Evolutionary conservation across 92 coral and sea anemone species (phyloP), one percentile per base, ranked within the genome.

Genomic region (Porites rus): DNA sequence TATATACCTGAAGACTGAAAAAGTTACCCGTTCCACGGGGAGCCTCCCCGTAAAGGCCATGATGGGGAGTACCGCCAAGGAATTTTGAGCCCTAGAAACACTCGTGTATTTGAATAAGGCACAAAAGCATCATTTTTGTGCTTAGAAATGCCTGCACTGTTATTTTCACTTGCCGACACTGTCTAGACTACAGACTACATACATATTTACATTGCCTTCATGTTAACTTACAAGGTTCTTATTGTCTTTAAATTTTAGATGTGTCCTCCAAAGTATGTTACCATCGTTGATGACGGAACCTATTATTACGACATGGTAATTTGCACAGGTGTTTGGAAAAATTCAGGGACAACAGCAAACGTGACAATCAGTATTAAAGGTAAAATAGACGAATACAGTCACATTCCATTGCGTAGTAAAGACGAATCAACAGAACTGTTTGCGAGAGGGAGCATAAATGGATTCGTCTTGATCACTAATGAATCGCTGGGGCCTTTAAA

Each of bases 391-490:
- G 67, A 83, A 31, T 70, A 58, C 18, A 59, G 20, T 16, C 66
- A 21, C 7, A 18, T 75, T 43, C 24, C 66, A 20, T 69, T 74
- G 8, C 73, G 69, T 38, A 68, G 58, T 69, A 69, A 83, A 7
- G 82, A 72, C 31, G 73, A 75, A 52, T 52, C 79, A 21, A 51
- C 16, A 19, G 66, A 56, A 28, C 14, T 69, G 6, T 75, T 90
- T 73, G 87, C 87, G 16, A 83, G 93, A 43, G 93, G 93, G 22
- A 85, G 87, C 25, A 83, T 78, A 20, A 75, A 91, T 38, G 82
- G 69, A 22, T 82, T 91, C 56, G 66, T 65, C 1, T n/a, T 87
- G n/a, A 53, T 73, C 19, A 70, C 77, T 18, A 58, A 87, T 20
- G 65, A 14, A 17, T 70, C 74, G 17, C 18, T 91, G 19, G 94